Evolutionary conservation across 2,888 invertebrate species (phyloP), one percentile per base, ranked within the genome.

Genomic region (Dromius quadrimaculatus): DNA sequence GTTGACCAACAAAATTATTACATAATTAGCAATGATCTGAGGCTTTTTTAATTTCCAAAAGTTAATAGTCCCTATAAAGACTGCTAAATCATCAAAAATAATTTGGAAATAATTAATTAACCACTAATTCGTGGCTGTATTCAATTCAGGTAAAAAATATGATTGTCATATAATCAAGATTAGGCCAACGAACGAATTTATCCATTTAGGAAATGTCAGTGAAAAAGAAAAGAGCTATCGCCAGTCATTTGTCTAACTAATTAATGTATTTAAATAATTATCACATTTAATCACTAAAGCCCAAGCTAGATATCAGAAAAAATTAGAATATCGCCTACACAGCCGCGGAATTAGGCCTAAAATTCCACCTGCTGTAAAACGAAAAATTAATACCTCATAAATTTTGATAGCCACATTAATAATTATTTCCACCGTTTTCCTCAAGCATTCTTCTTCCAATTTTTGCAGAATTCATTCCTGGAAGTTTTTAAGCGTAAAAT

Each of bases 261-360:
- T 64, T 64, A 64, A 64, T 50, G 64, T 64, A 64, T 64, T 64
- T 64, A 64, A 64, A 64, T 64, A 64, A 64, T 64, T 64, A 64
- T 64, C 64, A 22, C n/a, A 2, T 5, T 62, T 23, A 64, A 50
- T 64, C 36, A 50, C 19, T 23, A 64, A 64, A 64, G 64, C 64
- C 11, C 38, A 13, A 17, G 13, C 9, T 9, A 11, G 28, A 43
- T 62, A 62, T 62, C 23, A 34, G 15, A 11, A 45, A 15, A 28
- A 63, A 43, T 63, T 62, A 41, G 38, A 61, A 61, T 62, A 62
- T 28, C 63, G 43, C 57, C 57, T 9, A 47, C 57, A 57, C 57
- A 34, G 23, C 57, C 9, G 3, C 15, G 15, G 15, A 15, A 11
- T 8, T 28, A 28, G 50, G 50, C 50, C 50, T 54, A 54, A 54